phyloP scores from a whole-genome alignment of 2,113 vertebrate genomes.

The Hyperopisus bebe region DNA sequence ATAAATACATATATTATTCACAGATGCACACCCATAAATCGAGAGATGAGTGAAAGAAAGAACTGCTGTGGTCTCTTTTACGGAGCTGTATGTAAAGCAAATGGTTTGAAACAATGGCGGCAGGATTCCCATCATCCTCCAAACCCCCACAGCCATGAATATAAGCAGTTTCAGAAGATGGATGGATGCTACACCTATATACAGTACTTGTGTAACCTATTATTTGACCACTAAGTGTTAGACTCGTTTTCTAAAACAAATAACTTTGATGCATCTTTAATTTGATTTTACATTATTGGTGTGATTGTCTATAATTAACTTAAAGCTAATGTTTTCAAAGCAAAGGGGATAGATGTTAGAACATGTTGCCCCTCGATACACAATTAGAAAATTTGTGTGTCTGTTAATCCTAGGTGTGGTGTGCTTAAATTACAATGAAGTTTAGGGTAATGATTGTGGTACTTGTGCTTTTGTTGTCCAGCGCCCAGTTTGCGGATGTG shows the following conservation, averaged over 20 bases:
- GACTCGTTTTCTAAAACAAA: not conserved
- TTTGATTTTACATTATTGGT: not conserved
- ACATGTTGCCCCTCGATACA: not conserved
- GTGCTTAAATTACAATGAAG: not conserved
- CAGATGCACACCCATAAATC: not conserved
- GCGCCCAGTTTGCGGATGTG: constrained; percentile 13
- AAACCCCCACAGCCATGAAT: no score
- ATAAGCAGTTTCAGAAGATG: no score
- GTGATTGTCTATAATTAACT: not conserved
- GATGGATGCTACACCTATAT: not conserved
- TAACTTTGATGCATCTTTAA: not conserved
- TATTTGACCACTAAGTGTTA: not conserved
- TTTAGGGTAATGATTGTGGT: not conserved
- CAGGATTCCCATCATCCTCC: no score
- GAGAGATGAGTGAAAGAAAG: not conserved
- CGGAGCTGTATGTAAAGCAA: not conserved
- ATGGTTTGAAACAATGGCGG: not conserved
- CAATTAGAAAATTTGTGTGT: not conserved
- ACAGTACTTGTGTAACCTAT: not conserved
- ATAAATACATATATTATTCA: not conserved
- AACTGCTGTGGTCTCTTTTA: not conserved
- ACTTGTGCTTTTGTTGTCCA: constrained; percentile 14
- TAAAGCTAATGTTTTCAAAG: not conserved
- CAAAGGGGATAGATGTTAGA: not conserved
- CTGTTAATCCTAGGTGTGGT: not conserved